Evolutionary conservation across 1,140 invertebrate genomes (phyloP), one percentile per base, ranked within the genome.

Genomic region (Epicauta chinensis): DNA sequence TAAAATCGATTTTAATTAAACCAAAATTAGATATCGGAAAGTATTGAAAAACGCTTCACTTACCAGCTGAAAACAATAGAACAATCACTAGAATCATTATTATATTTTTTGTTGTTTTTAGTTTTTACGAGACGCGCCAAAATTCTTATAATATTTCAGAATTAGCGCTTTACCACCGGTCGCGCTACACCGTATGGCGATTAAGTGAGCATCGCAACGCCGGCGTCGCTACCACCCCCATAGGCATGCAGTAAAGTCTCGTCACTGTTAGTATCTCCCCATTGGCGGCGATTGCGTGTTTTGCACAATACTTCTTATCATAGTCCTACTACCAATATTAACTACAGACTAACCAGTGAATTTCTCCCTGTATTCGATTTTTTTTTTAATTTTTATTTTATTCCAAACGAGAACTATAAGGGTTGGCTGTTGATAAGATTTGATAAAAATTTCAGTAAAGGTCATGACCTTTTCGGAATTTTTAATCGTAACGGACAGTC

Each of bases 151-250:
- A 23, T 5, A 23, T 23, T 23, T 23, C 7, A 23, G 23, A 47
- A 46, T 30, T 14, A 16, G 17, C 39, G 43, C 11, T 35, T 38
- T 12, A 16, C 17, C 42, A 44, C 16, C 30, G 37, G 23, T 16
- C 11, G 23, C 44, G 17, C 39, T 41, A 32, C 29, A 32, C 34
- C 30, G 31, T 23, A 15, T 30, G 44, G 29, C 52, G 43, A 16
- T 32, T 32, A 42, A 54, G 16, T 54, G 52, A 54, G 52, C 52
- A 44, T 47, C 52, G 52, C 44, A 54, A 54, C 52, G 52, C 38
- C 44, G 38, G 41, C 44, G 37, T 48, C 38, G 29, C 39, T 23
- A 44, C 45, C 44, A 47, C 51, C 37, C 43, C 52, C 45, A 38
- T 29, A 47, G 45, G 45, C 45, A 47, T 47, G 45, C 45, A 47